Conservation (phyloP, 2,888 invertebrate genomes). For the Ecliptopera silaceata region DNA sequence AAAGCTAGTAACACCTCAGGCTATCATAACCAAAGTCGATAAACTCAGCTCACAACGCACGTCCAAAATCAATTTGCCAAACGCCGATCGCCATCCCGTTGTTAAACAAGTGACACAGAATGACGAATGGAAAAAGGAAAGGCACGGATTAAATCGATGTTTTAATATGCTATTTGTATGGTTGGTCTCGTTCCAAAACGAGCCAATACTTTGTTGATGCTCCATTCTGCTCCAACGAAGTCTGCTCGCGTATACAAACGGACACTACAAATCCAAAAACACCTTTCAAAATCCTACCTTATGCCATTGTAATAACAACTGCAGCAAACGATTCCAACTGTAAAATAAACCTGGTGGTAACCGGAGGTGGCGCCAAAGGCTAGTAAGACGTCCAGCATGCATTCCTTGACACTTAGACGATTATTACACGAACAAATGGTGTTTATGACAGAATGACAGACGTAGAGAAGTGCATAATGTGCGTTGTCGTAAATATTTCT, state of each 20-base stretch:
- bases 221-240: slow-evolving; percentile 50
- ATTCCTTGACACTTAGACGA: slow-evolving; percentile 50
- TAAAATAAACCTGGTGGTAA: slow-evolving; percentile 44
- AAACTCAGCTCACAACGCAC: slow-evolving; percentile 53
- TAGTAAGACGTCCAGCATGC: slow-evolving; percentile 53
- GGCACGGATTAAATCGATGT: slow-evolving; percentile 60
- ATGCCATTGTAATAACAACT: slow-evolving; percentile 21
- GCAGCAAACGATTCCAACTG: slow-evolving; percentile 4
- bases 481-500: slow-evolving; percentile 26
- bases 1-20: slow-evolving; percentile 21
- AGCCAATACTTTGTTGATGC: slow-evolving; percentile 60
- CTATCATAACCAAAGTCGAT: slow-evolving; percentile 40
- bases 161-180: slow-evolving; percentile 73
- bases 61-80: slow-evolving; percentile 66
- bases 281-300: slow-evolving; percentile 23
- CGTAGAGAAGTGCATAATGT: slow-evolving; percentile 35
- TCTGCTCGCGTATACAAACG: slow-evolving; percentile 58
- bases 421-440: slow-evolving; percentile 49
- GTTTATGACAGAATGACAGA: slow-evolving; percentile 46
- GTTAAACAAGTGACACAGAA: slow-evolving; percentile 65
- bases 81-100: slow-evolving; percentile 70
- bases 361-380: slow-evolving; percentile 66
- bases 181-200: slow-evolving; percentile 57
- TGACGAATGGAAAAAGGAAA: slow-evolving; percentile 78
- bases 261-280: slow-evolving; percentile 31